These are phyloP conservation scores for Albula glossodonta DNA, from an alignment of 2,113 vertebrate species.

Conservation along the genomic window DNA sequence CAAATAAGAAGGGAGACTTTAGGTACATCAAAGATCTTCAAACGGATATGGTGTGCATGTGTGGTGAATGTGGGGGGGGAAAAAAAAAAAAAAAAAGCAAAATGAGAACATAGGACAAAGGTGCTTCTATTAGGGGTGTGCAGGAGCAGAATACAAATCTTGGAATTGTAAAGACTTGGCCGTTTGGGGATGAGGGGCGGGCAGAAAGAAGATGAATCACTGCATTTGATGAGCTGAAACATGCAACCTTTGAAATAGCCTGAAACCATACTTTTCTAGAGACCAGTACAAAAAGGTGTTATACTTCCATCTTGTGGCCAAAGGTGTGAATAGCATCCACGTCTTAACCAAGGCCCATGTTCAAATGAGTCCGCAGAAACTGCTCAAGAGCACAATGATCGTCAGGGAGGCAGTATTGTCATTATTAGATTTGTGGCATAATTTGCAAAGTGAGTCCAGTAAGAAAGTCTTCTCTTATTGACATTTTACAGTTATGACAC, in stretches of 20 bases:
- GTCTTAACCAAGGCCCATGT: too few relatives aligned
- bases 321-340: too few relatives aligned
- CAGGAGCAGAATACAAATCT: neutral
- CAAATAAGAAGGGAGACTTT: too few relatives aligned
- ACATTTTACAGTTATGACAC: neutral
- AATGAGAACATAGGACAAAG: too few relatives aligned
- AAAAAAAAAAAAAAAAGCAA: too few relatives aligned
- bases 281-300: neutral
- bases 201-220: neutral
- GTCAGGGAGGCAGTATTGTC: too few relatives aligned
- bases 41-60: too few relatives aligned
- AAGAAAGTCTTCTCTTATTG: too few relatives aligned
- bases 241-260: neutral
- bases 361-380: too few relatives aligned
- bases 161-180: neutral
- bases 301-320: slow-evolving; percentile 16
- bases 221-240: neutral
- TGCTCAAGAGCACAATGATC: neutral
- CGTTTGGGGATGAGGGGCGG: neutral
- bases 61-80: too few relatives aligned
- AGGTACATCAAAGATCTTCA: too few relatives aligned
- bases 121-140: too few relatives aligned
- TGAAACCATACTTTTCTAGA: neutral
- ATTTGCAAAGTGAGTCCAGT: neutral
- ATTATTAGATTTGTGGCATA: neutral